Evolutionary conservation across 2,113 vertebrate genomes (phyloP).

Genomic region (Podarcis muralis): DNA sequence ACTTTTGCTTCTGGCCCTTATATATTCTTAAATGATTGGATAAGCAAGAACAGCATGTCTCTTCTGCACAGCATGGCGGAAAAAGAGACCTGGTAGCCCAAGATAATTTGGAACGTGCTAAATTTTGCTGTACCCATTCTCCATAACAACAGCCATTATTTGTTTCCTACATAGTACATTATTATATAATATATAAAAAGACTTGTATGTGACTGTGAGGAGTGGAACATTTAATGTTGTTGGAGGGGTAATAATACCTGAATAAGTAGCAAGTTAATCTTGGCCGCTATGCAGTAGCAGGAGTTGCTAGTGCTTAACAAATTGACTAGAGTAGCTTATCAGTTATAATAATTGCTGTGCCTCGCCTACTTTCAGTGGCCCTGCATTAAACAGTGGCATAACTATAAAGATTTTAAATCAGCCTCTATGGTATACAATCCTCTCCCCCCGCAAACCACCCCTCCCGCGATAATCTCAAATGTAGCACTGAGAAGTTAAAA

Average conservation of each 20-base stretch:
- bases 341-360: slow-evolving; percentile 48
- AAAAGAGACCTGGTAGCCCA: not conserved
- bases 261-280: slow-evolving; percentile 50
- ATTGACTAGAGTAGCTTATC: slow-evolving; percentile 42
- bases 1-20: too few species aligned
- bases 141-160: not conserved
- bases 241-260: not conserved
- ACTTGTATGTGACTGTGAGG: not conserved
- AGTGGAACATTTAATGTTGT: not conserved
- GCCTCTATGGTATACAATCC: slow-evolving; percentile 23
- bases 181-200: not conserved
- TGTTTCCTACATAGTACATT: slow-evolving; percentile 15
- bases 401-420: slow-evolving; percentile 32
- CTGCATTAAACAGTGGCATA: slow-evolving; percentile 7
- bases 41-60: not conserved
- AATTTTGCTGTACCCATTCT: not conserved
- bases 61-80: not conserved
- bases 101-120: not conserved
- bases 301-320: not conserved
- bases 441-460: not conserved
- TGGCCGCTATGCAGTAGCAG: slow-evolving; percentile 11
- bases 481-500: not conserved
- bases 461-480: slow-evolving; percentile 21
- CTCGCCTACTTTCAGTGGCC: not conserved
- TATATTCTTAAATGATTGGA: too few species aligned